These are phyloP conservation scores for Stichodactyla helianthus DNA, from an alignment of 64 coral and sea anemone species.

Conservation along the genomic window DNA sequence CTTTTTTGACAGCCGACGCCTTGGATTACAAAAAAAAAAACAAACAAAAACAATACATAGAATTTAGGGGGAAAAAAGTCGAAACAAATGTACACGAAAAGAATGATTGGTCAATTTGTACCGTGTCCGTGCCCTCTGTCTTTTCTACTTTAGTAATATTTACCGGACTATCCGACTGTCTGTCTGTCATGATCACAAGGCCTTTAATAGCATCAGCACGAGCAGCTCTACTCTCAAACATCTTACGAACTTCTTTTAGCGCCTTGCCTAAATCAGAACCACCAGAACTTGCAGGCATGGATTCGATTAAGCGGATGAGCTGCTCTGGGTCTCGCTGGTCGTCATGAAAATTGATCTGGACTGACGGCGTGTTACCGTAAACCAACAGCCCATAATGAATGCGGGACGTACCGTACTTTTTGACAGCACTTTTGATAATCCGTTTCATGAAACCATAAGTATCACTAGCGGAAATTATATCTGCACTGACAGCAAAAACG, in stretches of 20 bases:
- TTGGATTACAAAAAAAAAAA: not conserved
- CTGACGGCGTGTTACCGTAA: conserved; percentile 37
- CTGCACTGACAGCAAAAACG: conserved; percentile 67
- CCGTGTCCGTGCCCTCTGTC: too few relatives aligned
- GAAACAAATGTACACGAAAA: too few relatives aligned
- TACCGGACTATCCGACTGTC: conserved; percentile 41
- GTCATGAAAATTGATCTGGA: conserved; percentile 50
- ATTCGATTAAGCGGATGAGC: conserved; percentile 35
- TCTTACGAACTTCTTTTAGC: conserved; percentile 43
- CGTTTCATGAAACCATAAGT: conserved; percentile 58
- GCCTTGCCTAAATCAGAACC: conserved; percentile 67
- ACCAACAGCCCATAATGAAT: conserved; percentile 63
- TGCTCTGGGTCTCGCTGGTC: conserved; percentile 4
- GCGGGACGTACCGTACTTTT: conserved; percentile 64
- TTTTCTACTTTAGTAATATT: not conserved
- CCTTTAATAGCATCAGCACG: conserved; percentile 41
- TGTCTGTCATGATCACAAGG: conserved; percentile 61
- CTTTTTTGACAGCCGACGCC: conserved; percentile 28
- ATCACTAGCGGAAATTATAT: conserved; percentile 15
- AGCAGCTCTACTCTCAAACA: conserved; percentile 54
- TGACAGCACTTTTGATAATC: conserved; percentile 38
- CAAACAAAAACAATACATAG: too few relatives aligned
- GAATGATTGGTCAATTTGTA: too few relatives aligned
- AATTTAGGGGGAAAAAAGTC: too few relatives aligned
- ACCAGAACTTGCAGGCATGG: conserved; percentile 31